Evolutionary conservation across 2,888 invertebrate genomes (phyloP).

Genomic region (Stenoptilia bipunctidactyla): DNA sequence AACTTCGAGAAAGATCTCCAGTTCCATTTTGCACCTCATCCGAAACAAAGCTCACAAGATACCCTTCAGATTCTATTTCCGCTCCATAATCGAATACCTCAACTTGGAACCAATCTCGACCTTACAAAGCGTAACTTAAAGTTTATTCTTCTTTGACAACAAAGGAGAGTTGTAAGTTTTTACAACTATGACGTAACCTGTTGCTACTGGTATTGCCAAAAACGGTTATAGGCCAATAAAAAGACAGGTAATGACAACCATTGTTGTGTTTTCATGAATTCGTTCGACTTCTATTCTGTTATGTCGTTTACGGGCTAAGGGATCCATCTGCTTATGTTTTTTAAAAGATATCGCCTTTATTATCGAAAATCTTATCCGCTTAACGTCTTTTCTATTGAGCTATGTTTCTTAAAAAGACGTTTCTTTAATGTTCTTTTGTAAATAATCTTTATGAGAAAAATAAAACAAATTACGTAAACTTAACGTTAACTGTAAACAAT

Average conservation of each 20-base stretch:
- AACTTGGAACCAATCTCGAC: background rate
- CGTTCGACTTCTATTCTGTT: constrained; percentile 18
- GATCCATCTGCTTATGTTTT: too few species aligned
- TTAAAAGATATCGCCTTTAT: too few species aligned
- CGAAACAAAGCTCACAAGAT: background rate
- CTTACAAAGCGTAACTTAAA: constrained; percentile 9
- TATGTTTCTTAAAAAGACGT: too few species aligned
- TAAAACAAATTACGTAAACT: too few species aligned
- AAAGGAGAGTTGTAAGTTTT: constrained; percentile 23
- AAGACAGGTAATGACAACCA: constrained; percentile 37
- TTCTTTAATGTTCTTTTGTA: too few species aligned
- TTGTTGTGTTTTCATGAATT: constrained; percentile 32
- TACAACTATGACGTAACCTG: constrained; percentile 39
- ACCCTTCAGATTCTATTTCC: background rate
- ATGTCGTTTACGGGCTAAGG: too few species aligned
- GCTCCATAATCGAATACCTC: background rate
- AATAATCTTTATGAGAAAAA: too few species aligned
- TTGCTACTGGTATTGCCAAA: constrained; percentile 26
- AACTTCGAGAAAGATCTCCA: too few species aligned
- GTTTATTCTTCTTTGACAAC: constrained; percentile 19
- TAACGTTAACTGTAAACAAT: too few species aligned
- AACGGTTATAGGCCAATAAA: constrained; percentile 51
- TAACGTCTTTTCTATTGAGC: too few species aligned
- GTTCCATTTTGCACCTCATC: background rate
- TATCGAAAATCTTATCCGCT: too few species aligned